Evolutionary conservation across 2,888 invertebrate genomes (phyloP).

Genomic region (Conistra vaccinii): DNA sequence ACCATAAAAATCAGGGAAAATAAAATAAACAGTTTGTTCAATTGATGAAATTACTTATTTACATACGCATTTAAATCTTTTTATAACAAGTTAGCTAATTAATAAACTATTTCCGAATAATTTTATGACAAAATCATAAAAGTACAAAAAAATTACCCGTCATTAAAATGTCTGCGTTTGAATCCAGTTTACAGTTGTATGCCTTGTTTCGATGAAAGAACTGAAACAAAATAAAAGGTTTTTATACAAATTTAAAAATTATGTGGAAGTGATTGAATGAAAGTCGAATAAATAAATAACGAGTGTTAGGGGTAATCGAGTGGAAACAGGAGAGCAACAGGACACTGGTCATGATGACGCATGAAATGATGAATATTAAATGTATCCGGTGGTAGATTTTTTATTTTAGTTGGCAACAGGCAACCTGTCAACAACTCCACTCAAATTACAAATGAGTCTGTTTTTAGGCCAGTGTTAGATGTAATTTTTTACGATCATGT

Average conservation of each 20-base stretch:
- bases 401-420: too few relatives aligned
- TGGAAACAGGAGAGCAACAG: background rate
- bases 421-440: background rate
- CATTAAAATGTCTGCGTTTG: too few relatives aligned
- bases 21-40: background rate
- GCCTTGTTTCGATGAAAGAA: slow-evolving; percentile 50
- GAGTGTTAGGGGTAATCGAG: background rate
- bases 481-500: background rate
- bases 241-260: background rate
- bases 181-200: slow-evolving; percentile 40
- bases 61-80: background rate
- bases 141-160: too few relatives aligned
- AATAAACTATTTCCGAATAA: background rate
- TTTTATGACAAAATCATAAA: background rate
- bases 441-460: background rate
- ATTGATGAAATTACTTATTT: background rate
- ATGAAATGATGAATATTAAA: background rate
- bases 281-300: background rate
- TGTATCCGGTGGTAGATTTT: too few relatives aligned
- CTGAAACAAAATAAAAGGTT: slow-evolving; percentile 42
- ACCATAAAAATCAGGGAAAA: background rate
- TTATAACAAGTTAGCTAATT: slow-evolving; percentile 6
- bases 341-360: background rate
- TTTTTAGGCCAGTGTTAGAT: background rate
- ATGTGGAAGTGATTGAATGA: background rate